phyloP scores from a whole-genome alignment of 2,113 vertebrate genomes.

The Salvelinus fontinalis region DNA sequence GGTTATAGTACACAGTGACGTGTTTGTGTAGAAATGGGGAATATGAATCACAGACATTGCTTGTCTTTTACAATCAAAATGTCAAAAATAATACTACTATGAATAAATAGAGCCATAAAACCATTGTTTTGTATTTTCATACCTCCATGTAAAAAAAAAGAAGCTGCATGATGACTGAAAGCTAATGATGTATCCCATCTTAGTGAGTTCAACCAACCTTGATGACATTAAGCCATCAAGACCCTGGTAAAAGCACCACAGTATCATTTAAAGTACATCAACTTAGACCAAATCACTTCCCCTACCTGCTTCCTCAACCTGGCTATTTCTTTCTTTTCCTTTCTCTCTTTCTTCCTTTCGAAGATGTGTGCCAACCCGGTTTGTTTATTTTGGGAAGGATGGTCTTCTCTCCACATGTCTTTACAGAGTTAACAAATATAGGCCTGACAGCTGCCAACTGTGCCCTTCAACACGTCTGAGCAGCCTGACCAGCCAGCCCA shows the following conservation, averaged over 20 bases:
- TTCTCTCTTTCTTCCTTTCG: background rate
- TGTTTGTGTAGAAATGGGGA: no score
- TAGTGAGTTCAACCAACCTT: no score
- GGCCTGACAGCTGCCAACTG: conserved; percentile 71
- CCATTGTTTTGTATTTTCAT: background rate
- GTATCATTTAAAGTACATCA: background rate
- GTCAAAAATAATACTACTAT: background rate
- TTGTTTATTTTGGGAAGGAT: conserved; percentile 70
- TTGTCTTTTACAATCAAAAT: no score
- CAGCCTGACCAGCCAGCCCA: conserved; percentile 18
- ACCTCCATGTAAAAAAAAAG: background rate
- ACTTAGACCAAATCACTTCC: background rate
- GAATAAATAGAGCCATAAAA: background rate
- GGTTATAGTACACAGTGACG: no score
- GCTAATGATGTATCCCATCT: background rate
- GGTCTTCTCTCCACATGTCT: conserved; percentile 64
- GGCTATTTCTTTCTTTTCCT: background rate
- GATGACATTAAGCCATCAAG: no score
- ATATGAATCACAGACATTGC: no score
- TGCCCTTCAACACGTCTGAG: conserved; percentile 57
- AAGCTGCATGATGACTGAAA: background rate
- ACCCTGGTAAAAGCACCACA: no score
- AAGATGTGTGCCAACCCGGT: conserved; percentile 57
- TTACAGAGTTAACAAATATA: conserved; percentile 61
- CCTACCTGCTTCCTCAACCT: background rate